Base-by-base conservation (phyloP, 2,797 vertebrate species). In the Diglossa cyanea region DNA sequence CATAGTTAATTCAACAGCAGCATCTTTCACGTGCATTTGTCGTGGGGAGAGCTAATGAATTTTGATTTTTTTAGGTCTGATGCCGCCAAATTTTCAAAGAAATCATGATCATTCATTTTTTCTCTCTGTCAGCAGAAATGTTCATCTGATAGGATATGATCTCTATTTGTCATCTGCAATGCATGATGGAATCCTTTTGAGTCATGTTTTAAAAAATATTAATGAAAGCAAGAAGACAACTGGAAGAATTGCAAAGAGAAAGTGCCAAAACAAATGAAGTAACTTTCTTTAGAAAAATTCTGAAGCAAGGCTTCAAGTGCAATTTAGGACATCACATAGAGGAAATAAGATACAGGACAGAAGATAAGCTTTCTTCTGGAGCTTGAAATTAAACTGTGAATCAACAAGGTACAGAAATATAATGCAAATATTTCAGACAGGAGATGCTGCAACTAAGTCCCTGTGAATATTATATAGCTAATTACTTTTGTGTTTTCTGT, bases 351-450 rank as follows among this genome's bases (percentile, higher is more conserved):
- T 94, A 62, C 44, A 86, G 40, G 51, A 62, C 7, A 85, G 72
- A 85, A 91, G 82, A 71, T 62, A 78, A 57, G 18, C 53, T 73
- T 72, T 93, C 63, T 93, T 79, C 47, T 89, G 55, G 40, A 93
- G 82, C 63, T 70, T 68, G 37, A 93, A 81, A 91, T 87, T 31
- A 91, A 93, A 89, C 65, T 84, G 60, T 91, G 85, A 82, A 87
- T 82, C 71, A 79, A 40, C 47, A 70, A 87, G 33, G 11, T 91
- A 73, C 42, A 79, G 75, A 87, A 87, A 85, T 82, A 65, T 6
- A 79, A 44, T 71, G 58, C 63, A 76, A 63, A 53, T 91, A 85
- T 91, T 85, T 91, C 68, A 89, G 63, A 53, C n/a, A 47, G 78
- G 24, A 86, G 81, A 6, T 86, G 40, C 71, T 85, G 63, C 55